phyloP scores from a whole-genome alignment of 2,113 vertebrate species.

The Cebus imitator region DNA sequence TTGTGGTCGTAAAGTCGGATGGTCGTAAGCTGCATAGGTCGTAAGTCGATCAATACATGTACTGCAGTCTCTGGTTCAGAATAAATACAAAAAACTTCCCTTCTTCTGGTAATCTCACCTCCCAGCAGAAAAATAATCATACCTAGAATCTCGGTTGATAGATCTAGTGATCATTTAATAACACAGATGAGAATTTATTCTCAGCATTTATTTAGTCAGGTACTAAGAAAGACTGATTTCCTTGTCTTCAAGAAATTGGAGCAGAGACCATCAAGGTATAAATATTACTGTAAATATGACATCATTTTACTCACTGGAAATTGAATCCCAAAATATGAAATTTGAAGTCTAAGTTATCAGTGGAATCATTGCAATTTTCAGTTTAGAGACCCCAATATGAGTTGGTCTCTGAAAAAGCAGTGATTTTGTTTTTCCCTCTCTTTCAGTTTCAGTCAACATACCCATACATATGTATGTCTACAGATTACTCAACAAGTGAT shows the following conservation, averaged over 20 bases:
- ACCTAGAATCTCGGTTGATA: neutral
- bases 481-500: neutral
- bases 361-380: neutral
- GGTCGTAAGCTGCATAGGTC: too few species aligned
- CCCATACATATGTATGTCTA: neutral
- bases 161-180: neutral
- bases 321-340: neutral
- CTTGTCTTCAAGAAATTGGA: neutral
- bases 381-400: neutral
- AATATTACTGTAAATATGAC: neutral
- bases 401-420: neutral
- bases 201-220: neutral
- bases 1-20: too few species aligned
- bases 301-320: neutral
- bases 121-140: neutral
- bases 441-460: neutral
- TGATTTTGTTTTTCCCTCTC: neutral
- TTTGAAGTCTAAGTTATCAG: neutral
- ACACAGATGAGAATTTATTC: neutral
- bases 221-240: neutral
- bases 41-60: too few species aligned
- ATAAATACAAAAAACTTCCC: neutral
- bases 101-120: neutral
- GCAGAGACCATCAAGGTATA: neutral
- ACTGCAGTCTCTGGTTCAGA: neutral